phyloP scores from a whole-genome alignment of 1,140 invertebrate genomes.

The Limonius californicus region DNA sequence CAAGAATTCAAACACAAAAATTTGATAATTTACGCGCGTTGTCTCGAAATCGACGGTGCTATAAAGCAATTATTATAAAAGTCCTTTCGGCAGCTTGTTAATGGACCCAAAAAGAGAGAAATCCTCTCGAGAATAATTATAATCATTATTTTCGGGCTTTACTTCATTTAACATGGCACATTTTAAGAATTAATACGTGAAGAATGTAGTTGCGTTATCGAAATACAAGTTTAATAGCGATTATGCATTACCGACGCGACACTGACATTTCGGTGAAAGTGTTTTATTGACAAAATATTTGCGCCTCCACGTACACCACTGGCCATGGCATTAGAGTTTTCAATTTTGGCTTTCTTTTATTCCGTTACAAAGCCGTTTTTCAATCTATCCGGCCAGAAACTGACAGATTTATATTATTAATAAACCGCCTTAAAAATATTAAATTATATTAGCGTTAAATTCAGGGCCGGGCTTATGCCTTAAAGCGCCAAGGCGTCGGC shows the following conservation, averaged over 20 bases:
- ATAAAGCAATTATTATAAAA: background rate
- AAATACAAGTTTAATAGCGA: slow-evolving; percentile 2
- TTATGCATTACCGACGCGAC: slow-evolving; percentile 4
- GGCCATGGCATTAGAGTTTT: background rate
- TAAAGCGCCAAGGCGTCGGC: background rate
- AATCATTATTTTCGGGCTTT: background rate
- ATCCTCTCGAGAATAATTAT: background rate
- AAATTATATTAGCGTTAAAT: background rate
- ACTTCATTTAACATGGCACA: background rate
- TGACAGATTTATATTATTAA: background rate
- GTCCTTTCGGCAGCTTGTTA: background rate
- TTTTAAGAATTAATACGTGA: background rate
- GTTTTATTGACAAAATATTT: slow-evolving; percentile 8
- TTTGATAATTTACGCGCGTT: background rate
- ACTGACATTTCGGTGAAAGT: slow-evolving; percentile 1
- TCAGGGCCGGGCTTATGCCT: background rate
- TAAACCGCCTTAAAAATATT: background rate
- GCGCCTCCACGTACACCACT: background rate
- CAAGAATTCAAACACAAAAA: background rate
- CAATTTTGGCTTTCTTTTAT: background rate
- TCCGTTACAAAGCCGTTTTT: background rate
- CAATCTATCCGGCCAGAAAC: no score
- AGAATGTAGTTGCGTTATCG: slow-evolving; percentile 1
- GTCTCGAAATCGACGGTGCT: background rate
- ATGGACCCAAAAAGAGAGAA: background rate